Evolutionary conservation across 2,888 invertebrate genomes (phyloP).

Genomic region (Athrips mouffetella): DNA sequence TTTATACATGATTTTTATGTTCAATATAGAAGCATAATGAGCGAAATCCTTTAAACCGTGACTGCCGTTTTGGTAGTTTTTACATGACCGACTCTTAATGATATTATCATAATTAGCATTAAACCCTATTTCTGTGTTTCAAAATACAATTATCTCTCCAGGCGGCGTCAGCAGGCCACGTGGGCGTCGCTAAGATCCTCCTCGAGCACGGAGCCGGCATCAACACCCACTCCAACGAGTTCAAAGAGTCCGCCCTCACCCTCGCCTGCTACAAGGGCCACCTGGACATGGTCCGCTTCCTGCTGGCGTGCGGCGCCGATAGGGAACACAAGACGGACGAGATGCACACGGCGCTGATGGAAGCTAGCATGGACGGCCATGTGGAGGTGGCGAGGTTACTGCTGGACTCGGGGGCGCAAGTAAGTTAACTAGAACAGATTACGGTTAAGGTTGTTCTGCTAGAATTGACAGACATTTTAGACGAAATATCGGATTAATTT

Average conservation of each 20-base stretch:
- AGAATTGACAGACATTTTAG: too few relatives aligned
- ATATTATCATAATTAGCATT: too few relatives aligned
- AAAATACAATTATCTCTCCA: slow-evolving; percentile 24
- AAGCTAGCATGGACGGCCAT: slow-evolving; percentile 99
- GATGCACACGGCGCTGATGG: slow-evolving; percentile 99
- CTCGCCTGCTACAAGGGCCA: slow-evolving; percentile 97
- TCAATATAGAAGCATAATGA: too few relatives aligned
- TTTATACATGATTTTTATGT: too few relatives aligned
- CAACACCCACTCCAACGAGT: slow-evolving; percentile 99
- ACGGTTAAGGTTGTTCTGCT: too few relatives aligned
- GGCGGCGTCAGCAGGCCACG: slow-evolving; percentile 97
- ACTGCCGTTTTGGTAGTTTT: too few relatives aligned
- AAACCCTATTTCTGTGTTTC: not conserved
- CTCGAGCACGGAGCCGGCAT: slow-evolving; percentile 97
- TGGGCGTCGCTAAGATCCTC: slow-evolving; percentile 93
- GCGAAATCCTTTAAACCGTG: too few relatives aligned
- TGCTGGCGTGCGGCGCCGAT: slow-evolving; percentile 97
- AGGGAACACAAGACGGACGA: slow-evolving; percentile 99
- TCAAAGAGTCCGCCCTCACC: slow-evolving; percentile 98
- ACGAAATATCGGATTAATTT: too few relatives aligned
- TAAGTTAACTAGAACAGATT: slow-evolving; percentile 53
- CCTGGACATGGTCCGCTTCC: slow-evolving; percentile 97
- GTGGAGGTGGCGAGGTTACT: slow-evolving; percentile 97
- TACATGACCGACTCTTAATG: not conserved
- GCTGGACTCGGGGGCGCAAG: slow-evolving; percentile 97